phyloP scores from a whole-genome alignment of 2,888 invertebrate species.

The Nemapogon koenigi region DNA sequence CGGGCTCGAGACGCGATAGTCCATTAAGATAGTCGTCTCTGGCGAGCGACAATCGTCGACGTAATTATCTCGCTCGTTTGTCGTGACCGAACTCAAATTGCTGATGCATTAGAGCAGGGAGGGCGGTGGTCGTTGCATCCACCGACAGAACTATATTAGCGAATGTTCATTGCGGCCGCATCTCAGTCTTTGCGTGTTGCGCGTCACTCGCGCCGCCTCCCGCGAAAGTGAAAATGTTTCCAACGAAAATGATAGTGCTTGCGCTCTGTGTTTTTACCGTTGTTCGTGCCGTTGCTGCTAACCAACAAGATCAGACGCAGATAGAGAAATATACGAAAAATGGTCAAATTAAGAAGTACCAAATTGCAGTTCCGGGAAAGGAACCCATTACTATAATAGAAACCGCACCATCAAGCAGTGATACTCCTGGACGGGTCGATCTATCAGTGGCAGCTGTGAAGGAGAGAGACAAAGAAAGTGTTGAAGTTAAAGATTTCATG shows the following conservation, averaged over 20 bases:
- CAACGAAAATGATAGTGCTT: conserved; percentile 51
- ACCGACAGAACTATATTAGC: conserved; percentile 61
- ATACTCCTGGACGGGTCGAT: conserved; percentile 27
- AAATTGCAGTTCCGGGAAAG: conserved; percentile 63
- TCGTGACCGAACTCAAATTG: conserved; percentile 56
- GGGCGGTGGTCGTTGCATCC: conserved; percentile 38
- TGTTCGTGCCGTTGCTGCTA: background rate
- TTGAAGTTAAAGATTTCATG: conserved; percentile 46
- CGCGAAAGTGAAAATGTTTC: conserved; percentile 44
- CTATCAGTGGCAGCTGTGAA: conserved; percentile 22
- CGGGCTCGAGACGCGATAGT: conserved; percentile 48
- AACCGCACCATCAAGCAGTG: conserved; percentile 31
- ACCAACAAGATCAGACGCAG: conserved; percentile 30
- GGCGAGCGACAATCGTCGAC: conserved; percentile 48
- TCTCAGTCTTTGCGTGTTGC: conserved; percentile 49
- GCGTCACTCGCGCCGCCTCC: conserved; percentile 38
- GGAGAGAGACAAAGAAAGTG: conserved; percentile 32
- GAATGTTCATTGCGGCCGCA: conserved; percentile 30
- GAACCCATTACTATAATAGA: conserved; percentile 66
- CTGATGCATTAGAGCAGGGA: conserved; percentile 56
- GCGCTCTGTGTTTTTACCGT: conserved; percentile 19
- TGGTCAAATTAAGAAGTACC: conserved; percentile 52
- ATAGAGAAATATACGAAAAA: conserved; percentile 32
- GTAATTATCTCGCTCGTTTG: conserved; percentile 57
- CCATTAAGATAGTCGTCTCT: conserved; percentile 47